A percentile compares a stretch with the other conserved stretches of the same genome.
phyloP scores from a whole-genome alignment of 1,140 invertebrate species.

The Halictus rubicundus region DNA sequence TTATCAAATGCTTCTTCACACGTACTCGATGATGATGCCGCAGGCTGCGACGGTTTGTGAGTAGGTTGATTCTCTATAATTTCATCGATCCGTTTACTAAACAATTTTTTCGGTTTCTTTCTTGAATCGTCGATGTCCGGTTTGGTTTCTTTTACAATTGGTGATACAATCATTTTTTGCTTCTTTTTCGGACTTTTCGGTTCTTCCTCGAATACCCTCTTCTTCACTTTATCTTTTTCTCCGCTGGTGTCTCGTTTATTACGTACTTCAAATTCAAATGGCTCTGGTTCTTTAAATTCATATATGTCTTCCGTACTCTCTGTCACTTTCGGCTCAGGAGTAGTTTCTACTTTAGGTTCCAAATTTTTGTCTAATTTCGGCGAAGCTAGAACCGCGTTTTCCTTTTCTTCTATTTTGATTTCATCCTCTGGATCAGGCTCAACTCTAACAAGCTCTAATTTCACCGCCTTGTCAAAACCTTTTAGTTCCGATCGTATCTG shows the following conservation, averaged over 20 bases:
- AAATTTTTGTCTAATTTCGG: slow-evolving; percentile 63
- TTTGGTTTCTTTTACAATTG: slow-evolving; percentile 68
- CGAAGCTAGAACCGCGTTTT: slow-evolving; percentile 46
- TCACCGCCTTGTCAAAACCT: slow-evolving; percentile 85
- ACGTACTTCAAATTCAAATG: slow-evolving; percentile 89
- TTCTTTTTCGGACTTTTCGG: slow-evolving; percentile 76
- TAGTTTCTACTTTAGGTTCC: slow-evolving; percentile 67
- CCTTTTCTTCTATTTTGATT: slow-evolving; percentile 66
- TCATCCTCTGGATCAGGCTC: slow-evolving; percentile 69
- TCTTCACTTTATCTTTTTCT: slow-evolving; percentile 77
- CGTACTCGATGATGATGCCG: slow-evolving; percentile 12
- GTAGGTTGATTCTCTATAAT: slow-evolving; percentile 1
- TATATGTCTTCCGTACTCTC: slow-evolving; percentile 87
- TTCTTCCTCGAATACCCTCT: slow-evolving; percentile 75
- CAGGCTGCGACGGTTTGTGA: slow-evolving; percentile 19
- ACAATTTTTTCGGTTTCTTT: slow-evolving; percentile 68
- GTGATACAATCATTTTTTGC: slow-evolving; percentile 60
- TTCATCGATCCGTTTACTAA: slow-evolving; percentile 69
- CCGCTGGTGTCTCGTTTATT: slow-evolving; percentile 76
- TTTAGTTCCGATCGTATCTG: slow-evolving; percentile 92
- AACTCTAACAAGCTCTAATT: slow-evolving; percentile 74
- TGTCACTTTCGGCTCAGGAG: slow-evolving; percentile 63
- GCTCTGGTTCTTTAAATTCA: slow-evolving; percentile 94
- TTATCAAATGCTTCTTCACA: slow-evolving; percentile 81
- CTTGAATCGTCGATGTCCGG: slow-evolving; percentile 66